These are phyloP conservation scores for Gymnothorax reevesii DNA, from an alignment of 2,797 vertebrate genomes.

Conservation along the genomic window DNA sequence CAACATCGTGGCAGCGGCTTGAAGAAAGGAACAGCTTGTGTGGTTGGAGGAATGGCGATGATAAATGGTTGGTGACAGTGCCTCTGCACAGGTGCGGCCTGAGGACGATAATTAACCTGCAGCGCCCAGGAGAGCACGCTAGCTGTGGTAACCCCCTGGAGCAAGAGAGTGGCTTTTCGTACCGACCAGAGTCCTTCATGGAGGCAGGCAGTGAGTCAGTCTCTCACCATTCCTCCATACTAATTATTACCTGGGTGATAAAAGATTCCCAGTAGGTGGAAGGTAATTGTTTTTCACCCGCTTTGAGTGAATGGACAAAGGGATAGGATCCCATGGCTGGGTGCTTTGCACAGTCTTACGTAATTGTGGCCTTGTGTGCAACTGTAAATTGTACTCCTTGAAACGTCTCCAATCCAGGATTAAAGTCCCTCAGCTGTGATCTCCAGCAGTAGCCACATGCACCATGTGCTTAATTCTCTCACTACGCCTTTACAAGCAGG, in stretches of 20 bases:
- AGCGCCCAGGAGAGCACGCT: constrained; percentile 93
- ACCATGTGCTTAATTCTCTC: background rate
- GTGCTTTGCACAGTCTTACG: background rate
- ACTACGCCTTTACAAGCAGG: background rate
- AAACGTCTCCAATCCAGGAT: background rate
- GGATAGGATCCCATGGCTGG: background rate
- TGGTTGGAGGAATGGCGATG: background rate
- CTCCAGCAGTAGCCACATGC: background rate
- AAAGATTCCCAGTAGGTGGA: constrained; percentile 23
- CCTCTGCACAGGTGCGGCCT: constrained; percentile 76
- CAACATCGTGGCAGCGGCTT: background rate
- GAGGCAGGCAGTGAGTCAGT: constrained; percentile 89
- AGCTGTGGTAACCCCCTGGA: constrained; percentile 94
- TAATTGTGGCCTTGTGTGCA: background rate
- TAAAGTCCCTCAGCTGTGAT: background rate
- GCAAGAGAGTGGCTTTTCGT: constrained; percentile 91
- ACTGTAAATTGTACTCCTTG: background rate
- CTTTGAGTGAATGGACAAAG: background rate
- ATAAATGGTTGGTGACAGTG: constrained; percentile 5
- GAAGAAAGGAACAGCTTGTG: background rate
- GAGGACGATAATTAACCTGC: constrained; percentile 95
- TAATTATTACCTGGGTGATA: constrained; percentile 53
- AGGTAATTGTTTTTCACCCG: constrained; percentile 35
- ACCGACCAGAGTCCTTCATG: constrained; percentile 94
- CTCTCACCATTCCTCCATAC: constrained; percentile 39